These are phyloP conservation scores for Alviniconcha marisindica DNA, from an alignment of 1,140 invertebrate genomes.

Conservation along the genomic window DNA sequence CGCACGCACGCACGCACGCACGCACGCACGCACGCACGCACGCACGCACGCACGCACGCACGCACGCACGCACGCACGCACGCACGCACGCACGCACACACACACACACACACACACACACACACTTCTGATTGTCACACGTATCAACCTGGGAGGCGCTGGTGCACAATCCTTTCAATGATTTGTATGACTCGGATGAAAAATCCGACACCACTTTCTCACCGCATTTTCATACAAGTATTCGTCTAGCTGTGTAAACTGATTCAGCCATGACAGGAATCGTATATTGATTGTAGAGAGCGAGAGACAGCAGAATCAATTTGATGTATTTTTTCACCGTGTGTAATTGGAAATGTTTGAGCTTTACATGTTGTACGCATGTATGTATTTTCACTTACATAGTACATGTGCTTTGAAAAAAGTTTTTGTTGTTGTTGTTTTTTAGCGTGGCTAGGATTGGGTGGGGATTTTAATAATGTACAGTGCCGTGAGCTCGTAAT, in stretches of 20 bases:
- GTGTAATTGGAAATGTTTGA: neutral
- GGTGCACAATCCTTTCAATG: too few species aligned
- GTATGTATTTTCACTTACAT: too few species aligned
- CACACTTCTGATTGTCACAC: too few species aligned
- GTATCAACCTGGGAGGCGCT: too few species aligned
- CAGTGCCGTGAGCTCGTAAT: too few species aligned
- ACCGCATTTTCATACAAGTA: neutral
- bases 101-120: slow-evolving; percentile 30
- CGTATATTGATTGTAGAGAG: too few species aligned
- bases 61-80: neutral
- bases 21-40: neutral
- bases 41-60: slow-evolving; percentile 12
- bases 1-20: neutral
- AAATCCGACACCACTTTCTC: neutral
- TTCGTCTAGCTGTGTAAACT: neutral
- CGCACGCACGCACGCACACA: slow-evolving; percentile 17
- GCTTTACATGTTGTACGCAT: too few species aligned
- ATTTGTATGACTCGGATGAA: neutral
- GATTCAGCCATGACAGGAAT: neutral
- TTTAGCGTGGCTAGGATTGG: too few species aligned
- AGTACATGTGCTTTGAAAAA: too few species aligned
- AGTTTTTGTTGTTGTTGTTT: too few species aligned
- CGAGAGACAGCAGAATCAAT: neutral
- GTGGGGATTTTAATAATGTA: too few species aligned
- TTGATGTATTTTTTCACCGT: neutral